A percentile compares a stretch with the other conserved stretches of the same genome.
These are phyloP conservation scores for Molothrus ater DNA, from an alignment of 2,797 vertebrate species.

Conservation along the genomic window DNA sequence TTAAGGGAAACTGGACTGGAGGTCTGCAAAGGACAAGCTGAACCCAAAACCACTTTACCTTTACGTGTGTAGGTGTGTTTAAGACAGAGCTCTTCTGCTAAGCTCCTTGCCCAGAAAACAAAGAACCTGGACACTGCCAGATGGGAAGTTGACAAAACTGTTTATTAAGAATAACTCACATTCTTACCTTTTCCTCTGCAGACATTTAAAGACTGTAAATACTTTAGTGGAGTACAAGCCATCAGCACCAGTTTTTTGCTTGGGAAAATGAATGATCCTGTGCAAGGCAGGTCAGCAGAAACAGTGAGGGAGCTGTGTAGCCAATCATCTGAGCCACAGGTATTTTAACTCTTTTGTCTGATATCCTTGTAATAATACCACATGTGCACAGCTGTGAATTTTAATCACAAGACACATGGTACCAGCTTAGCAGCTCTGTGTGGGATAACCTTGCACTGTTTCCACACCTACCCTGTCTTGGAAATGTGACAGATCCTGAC, in stretches of 20 bases:
- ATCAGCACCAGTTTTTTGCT: not conserved
- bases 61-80: not conserved
- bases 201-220: conserved; percentile 7
- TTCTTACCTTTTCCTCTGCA: not conserved
- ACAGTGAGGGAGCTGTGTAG: not conserved
- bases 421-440: not conserved
- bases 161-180: not conserved
- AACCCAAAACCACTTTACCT: not conserved
- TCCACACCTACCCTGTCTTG: not conserved
- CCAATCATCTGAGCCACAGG: not conserved
- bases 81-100: conserved; percentile 33
- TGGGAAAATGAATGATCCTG: not conserved
- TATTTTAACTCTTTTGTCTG: not conserved
- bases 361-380: not conserved
- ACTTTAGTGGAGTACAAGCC: not conserved
- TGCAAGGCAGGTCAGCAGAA: not conserved
- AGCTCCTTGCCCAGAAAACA: conserved; percentile 32
- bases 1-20: not conserved
- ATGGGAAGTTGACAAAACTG: conserved; percentile 9
- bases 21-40: not conserved
- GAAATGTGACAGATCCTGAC: not conserved
- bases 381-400: not conserved
- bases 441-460: not conserved
- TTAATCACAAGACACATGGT: not conserved
- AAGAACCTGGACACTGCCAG: not conserved